phyloP scores from a whole-genome alignment of 23 tunicate genomes.

The Oikopleura vanhoeffeni region DNA sequence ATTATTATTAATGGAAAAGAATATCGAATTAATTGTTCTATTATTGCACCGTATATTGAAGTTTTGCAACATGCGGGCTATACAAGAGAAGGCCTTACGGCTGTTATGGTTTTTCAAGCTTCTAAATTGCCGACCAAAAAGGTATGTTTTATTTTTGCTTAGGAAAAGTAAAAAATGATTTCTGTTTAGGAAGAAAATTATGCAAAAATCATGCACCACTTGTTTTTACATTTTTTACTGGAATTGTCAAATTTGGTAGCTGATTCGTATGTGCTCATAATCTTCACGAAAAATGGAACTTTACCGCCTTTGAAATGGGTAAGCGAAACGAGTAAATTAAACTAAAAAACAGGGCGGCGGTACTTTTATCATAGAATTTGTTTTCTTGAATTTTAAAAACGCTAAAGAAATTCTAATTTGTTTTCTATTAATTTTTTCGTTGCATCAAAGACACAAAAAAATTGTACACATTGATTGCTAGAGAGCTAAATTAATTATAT shows the following conservation, averaged over 20 bases:
- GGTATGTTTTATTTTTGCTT: too few relatives aligned
- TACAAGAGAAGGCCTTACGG: background rate
- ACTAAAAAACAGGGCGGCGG: too few relatives aligned
- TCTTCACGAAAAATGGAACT: background rate
- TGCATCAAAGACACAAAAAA: too few relatives aligned
- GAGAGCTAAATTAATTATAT: too few relatives aligned
- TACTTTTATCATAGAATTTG: too few relatives aligned
- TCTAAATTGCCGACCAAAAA: background rate
- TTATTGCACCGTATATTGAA: background rate
- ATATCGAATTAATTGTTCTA: background rate
- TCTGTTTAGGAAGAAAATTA: background rate
- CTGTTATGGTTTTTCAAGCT: constrained; percentile 7
- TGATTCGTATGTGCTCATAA: background rate
- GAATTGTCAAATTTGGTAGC: background rate
- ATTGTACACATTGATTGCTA: too few relatives aligned
- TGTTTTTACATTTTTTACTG: background rate
- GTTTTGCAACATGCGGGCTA: constrained; percentile 14
- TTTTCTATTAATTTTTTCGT: too few relatives aligned
- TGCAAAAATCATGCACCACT: constrained; percentile 1
- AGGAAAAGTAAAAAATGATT: too few relatives aligned
- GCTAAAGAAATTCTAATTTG: too few relatives aligned
- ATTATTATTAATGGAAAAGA: background rate
- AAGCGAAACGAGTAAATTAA: too few relatives aligned
- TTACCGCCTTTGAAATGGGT: constrained; percentile 10
- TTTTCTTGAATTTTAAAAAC: too few relatives aligned